Percentiles rank a stretch among this genome's conserved stretches.
Conservation (phyloP, 2,888 invertebrate genomes). For the Clanis bilineata region DNA sequence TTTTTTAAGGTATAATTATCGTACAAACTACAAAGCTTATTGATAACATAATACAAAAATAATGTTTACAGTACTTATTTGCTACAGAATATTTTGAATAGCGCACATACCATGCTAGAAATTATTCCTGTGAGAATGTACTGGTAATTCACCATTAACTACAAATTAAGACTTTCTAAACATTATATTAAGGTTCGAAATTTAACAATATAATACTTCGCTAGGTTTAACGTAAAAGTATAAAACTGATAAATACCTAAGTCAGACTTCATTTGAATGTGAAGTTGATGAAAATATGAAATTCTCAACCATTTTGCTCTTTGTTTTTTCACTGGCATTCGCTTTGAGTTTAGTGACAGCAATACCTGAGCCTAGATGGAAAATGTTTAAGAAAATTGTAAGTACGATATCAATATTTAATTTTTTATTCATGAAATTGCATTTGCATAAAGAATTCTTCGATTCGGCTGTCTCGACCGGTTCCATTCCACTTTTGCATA, state of each 20-base stretch:
- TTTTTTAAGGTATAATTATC: no score
- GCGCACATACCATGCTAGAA: neutral
- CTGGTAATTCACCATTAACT: no score
- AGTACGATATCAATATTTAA: constrained; percentile 32
- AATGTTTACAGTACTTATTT: no score
- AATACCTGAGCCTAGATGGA: constrained; percentile 51
- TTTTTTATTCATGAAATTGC: no score
- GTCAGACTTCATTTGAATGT: neutral
- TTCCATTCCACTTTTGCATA: no score
- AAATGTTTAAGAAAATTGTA: constrained; percentile 54
- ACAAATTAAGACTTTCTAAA: neutral
- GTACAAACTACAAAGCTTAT: no score
- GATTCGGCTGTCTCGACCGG: no score
- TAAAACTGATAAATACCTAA: neutral
- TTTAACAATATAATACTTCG: neutral
- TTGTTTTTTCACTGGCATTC: constrained; percentile 45
- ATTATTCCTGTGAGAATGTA: neutral
- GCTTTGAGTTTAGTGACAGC: constrained; percentile 39
- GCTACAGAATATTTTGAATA: neutral
- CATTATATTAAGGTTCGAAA: neutral
- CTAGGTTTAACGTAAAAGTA: neutral
- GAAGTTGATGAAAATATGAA: constrained; percentile 43
- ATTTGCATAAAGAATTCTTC: no score
- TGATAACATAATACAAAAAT: no score
- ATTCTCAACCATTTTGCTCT: constrained; percentile 46